Base-by-base conservation (phyloP, 2,888 invertebrate species). In the Lasioglossum malachurum region DNA sequence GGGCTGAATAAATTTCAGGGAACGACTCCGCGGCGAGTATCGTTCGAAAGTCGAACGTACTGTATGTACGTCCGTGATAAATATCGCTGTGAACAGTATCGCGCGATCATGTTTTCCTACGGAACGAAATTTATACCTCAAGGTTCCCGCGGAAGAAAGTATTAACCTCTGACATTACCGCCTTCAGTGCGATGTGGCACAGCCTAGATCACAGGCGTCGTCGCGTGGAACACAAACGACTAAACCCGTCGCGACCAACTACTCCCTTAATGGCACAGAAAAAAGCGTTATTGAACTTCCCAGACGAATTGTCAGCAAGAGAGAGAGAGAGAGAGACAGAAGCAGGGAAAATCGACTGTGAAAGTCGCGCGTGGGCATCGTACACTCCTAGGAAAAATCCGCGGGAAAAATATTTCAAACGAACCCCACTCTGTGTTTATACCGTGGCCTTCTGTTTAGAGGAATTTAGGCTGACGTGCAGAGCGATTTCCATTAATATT, bases 161-260 rank as follows among this genome's bases (percentile, higher is more conserved):
- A 84, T 79, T 78, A 78, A 87, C 84, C 87, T 78, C 19, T 87
- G 84, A 81, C 84, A 87, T 84, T 87, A 64, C 64, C 79, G 8
- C 67, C 57, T 10, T 44, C 4, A 44, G 44, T 19, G 46, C 57
- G 23, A 80, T 78, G 83, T 81, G 75, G 87, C 83, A 76, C 83
- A 87, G 83, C 71, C 79, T 78, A 53, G 87, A 75, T 81, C 77
- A 53, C 49, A 53, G 44, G 44, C 38, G 64, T 75, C 38, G 53
- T 75, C 78, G 74, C 77, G 77, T 46, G 80, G 78, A 76, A 64
- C 78, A 23, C 16, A 69, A 75, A 79, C 84, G 78, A 53, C 75
- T 64, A 19, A 44, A 7, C n/a, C 41, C 71, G 84, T 78, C 84
- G 84, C 78, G 75, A 82, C 75, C 74, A 76, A 67, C 53, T 67